Evolutionary conservation across 2,888 invertebrate genomes (phyloP).

Genomic region (Branchinecta sandiegonensis): DNA sequence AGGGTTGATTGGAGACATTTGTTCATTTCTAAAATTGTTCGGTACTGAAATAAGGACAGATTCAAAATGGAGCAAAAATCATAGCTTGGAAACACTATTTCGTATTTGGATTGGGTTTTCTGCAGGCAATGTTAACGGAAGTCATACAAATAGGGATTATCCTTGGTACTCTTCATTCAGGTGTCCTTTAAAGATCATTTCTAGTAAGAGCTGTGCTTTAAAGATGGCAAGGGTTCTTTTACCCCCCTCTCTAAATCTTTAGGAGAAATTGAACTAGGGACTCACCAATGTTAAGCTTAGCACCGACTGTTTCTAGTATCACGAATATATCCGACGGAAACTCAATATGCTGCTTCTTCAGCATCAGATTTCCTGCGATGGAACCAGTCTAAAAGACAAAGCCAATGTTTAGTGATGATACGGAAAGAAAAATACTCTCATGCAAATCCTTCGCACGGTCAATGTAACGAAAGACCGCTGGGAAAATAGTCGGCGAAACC

Average conservation of each 20-base stretch:
- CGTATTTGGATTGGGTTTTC: too few relatives aligned
- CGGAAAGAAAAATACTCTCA: not conserved
- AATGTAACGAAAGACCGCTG: not conserved
- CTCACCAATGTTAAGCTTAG: slow-evolving; percentile 25
- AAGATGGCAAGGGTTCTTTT: slow-evolving; percentile 3
- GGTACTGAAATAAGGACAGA: too few relatives aligned
- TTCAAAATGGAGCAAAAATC: too few relatives aligned
- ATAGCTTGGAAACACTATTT: too few relatives aligned
- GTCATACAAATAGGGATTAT: too few relatives aligned
- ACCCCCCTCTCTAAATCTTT: slow-evolving; percentile 3
- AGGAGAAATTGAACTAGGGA: slow-evolving; percentile 1
- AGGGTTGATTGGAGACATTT: too few relatives aligned
- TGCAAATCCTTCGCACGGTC: not conserved
- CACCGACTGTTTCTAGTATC: slow-evolving; percentile 26
- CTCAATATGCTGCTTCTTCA: slow-evolving; percentile 33
- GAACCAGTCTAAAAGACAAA: slow-evolving; percentile 28
- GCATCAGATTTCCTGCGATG: slow-evolving; percentile 35
- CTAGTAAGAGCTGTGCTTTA: slow-evolving; percentile 3
- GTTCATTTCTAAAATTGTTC: too few relatives aligned
- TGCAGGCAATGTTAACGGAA: too few relatives aligned
- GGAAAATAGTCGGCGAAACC: not conserved
- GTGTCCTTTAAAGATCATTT: too few relatives aligned
- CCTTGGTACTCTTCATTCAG: too few relatives aligned
- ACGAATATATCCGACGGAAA: slow-evolving; percentile 34
- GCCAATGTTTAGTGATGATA: not conserved